A percentile compares a stretch with the other conserved stretches of the same genome.
Conservation (phyloP, 1,140 invertebrate genomes). For the Periplaneta americana region DNA sequence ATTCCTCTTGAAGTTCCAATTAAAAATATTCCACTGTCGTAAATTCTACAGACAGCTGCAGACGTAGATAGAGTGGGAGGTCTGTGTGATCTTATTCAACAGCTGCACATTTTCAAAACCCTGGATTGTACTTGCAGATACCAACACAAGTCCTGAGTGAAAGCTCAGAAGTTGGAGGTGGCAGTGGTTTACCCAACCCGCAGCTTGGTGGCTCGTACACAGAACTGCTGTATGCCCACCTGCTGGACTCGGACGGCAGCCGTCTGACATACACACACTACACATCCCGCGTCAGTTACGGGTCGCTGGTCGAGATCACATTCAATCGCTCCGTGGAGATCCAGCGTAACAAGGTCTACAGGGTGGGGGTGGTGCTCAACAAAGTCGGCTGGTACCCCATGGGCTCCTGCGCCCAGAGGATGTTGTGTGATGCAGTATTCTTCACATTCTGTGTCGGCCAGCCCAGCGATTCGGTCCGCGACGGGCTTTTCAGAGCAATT, state of each 20-base stretch:
- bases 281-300: slow-evolving; percentile 59
- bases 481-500: slow-evolving; percentile 69
- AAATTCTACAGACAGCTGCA: no score
- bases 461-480: slow-evolving; percentile 55
- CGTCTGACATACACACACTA: slow-evolving; percentile 75
- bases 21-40: no score
- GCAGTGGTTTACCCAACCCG: not conserved
- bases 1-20: no score
- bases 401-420: slow-evolving; percentile 55
- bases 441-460: slow-evolving; percentile 68
- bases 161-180: not conserved
- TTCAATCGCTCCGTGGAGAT: slow-evolving; percentile 72
- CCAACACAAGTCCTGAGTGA: slow-evolving; percentile 24
- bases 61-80: no score
- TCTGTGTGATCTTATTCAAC: no score
- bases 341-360: slow-evolving; percentile 69
- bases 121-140: no score
- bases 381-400: slow-evolving; percentile 72
- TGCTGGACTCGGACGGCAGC: slow-evolving; percentile 67
- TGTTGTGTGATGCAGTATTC: slow-evolving; percentile 56
- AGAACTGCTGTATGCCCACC: slow-evolving; percentile 71
- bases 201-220: slow-evolving; percentile 45
- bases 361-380: slow-evolving; percentile 74
- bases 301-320: slow-evolving; percentile 65
- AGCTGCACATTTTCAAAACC: no score